Base-by-base conservation (phyloP, 64 coral and sea anemone genomes). In the Stylophora pistillata region DNA sequence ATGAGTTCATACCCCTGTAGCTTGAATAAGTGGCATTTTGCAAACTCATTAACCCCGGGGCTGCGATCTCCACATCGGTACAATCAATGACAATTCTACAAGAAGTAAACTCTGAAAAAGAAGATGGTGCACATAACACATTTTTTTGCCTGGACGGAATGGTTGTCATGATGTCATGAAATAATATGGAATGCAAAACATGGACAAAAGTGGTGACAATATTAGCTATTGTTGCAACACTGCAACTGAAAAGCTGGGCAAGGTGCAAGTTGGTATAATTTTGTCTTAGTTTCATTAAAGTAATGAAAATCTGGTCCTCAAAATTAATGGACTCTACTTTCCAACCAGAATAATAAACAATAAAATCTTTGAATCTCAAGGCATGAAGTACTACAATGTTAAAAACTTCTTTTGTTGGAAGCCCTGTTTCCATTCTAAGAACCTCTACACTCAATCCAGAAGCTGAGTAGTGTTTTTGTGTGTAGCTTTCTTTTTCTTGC, bases 21-120 rank as follows among this genome's bases (percentile, higher is more conserved):
- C 14, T 68, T 21, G 82, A 86, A 72, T 86, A 86, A 11, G 82
- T 86, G 17, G 23, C 82, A 86, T 71, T 86, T 23, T 86, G 82
- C 54, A 72, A 34, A 55, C 82, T 86, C 65, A 86, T 86, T 2
- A 86, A 65, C 23, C 82, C 25, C 15, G 82, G 82, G 54, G 82
- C 47, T 33, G 81, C 60, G 68, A 84, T 84, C 68, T 84, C 81
- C 2, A 84, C 68, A 17, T 84, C 81, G 16, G 82, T 86, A 54
- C 82, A 86, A 34, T 86, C 82, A 68, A 86, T 86, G 4, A 86
- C 65, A 54, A 86, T 86, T 71, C 63, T 86, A 72, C 82, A 86
- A 34, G 28, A 54, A 55, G 65, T 55, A 26, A 86, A 86, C 37
- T 29, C 1, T 86, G 86, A 88, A 72, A 86, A 86, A 13, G 64